These are phyloP conservation scores for Umimayanthus chanpuru DNA, from an alignment of 92 coral and sea anemone species.

Conservation along the genomic window DNA sequence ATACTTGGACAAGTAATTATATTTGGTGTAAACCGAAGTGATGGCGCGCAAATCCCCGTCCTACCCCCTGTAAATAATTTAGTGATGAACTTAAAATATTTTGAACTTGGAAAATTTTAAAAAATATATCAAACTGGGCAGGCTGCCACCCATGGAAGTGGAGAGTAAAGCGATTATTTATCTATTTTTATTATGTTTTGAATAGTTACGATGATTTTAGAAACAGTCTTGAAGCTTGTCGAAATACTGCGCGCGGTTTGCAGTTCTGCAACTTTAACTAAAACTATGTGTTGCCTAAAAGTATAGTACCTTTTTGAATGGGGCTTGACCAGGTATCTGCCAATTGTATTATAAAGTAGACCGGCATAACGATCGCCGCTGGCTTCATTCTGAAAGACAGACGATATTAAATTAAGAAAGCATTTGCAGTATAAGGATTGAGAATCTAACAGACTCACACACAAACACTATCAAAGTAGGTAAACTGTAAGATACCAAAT, in stretches of 20 bases:
- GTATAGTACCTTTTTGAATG: neutral
- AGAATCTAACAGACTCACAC: too few species aligned
- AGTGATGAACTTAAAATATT: neutral
- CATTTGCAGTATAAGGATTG: too few species aligned
- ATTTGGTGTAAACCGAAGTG: neutral
- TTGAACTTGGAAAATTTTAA: too few species aligned
- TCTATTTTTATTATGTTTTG: neutral
- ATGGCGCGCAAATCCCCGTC: neutral
- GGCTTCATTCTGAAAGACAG: slow-evolving; percentile 14
- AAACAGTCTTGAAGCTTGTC: neutral
- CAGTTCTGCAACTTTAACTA: too few species aligned
- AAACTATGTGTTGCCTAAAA: neutral
- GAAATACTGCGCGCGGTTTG: neutral
- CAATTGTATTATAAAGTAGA: neutral
- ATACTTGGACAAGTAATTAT: too few species aligned
- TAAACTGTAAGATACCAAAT: too few species aligned
- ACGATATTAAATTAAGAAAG: neutral
- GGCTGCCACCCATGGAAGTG: neutral
- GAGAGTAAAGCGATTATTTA: neutral
- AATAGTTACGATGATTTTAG: neutral
- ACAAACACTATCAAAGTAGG: neutral
- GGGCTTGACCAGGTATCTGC: neutral
- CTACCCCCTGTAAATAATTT: neutral
- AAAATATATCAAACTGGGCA: neutral
- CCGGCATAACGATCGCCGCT: neutral